Evolutionary conservation across 2,113 vertebrate genomes (phyloP).

Genomic region (Epinephelus lanceolatus): DNA sequence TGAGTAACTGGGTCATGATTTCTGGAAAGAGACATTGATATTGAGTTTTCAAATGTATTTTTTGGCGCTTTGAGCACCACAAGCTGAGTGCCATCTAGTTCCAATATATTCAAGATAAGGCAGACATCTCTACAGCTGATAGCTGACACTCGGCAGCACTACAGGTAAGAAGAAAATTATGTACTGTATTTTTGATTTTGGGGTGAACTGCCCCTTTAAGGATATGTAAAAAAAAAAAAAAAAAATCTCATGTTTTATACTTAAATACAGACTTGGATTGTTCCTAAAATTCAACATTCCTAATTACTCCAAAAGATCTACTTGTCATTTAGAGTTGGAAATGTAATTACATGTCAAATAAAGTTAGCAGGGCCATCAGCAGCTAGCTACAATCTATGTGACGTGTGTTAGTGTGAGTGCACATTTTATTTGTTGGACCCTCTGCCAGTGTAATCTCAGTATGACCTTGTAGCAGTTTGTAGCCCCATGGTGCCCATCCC

Average conservation of each 20-base stretch:
- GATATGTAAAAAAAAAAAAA: too few relatives aligned
- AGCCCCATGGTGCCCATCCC: constrained; percentile 54
- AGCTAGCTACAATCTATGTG: background rate
- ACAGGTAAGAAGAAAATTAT: too few relatives aligned
- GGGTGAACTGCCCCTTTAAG: too few relatives aligned
- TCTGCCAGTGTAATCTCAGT: constrained; percentile 43
- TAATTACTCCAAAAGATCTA: background rate
- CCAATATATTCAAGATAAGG: too few relatives aligned
- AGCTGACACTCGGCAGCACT: too few relatives aligned
- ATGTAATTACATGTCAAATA: background rate
- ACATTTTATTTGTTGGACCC: constrained; percentile 30
- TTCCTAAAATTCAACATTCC: background rate
- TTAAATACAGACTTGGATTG: background rate
- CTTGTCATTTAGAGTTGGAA: background rate
- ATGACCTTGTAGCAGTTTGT: constrained; percentile 64
- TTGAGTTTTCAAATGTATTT: too few relatives aligned
- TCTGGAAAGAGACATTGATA: too few relatives aligned
- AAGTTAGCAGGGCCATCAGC: constrained; percentile 2
- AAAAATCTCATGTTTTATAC: background rate
- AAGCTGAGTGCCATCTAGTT: too few relatives aligned
- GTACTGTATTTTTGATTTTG: too few relatives aligned
- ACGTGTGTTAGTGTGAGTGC: constrained; percentile 26
- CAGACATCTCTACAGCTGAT: too few relatives aligned
- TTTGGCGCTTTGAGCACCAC: too few relatives aligned
- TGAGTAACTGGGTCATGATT: too few relatives aligned